A percentile compares a stretch with the other conserved stretches of the same genome.
phyloP scores from a whole-genome alignment of 2,888 invertebrate species.

The Cabera pusaria region DNA sequence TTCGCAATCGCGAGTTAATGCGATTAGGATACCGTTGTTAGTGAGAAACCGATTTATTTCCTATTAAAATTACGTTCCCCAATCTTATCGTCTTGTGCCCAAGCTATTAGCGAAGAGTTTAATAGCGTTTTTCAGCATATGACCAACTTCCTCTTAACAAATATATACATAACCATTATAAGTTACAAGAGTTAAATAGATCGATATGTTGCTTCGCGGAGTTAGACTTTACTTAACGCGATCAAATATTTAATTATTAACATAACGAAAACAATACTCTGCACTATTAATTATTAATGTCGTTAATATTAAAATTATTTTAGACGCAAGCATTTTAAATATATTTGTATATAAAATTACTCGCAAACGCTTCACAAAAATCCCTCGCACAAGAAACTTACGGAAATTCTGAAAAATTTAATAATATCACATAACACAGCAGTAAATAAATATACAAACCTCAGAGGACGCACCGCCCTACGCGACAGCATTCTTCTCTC shows the following conservation, averaged over 20 bases:
- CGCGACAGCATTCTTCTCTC: conserved; percentile 33
- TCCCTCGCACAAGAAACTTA: background rate
- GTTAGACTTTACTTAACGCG: no score
- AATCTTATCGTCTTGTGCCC: conserved; percentile 6
- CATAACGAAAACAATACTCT: no score
- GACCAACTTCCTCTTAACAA: conserved; percentile 6
- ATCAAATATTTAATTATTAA: no score
- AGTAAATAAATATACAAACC: conserved; percentile 43
- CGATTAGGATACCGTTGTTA: conserved; percentile 8
- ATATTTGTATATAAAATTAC: no score
- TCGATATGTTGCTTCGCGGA: no score
- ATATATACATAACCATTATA: no score
- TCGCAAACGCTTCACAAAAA: conserved; percentile 1
- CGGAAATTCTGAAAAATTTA: conserved; percentile 2
- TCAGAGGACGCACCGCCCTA: conserved; percentile 32
- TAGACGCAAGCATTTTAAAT: no score
- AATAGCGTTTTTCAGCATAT: conserved; percentile 1
- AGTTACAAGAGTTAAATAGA: conserved; percentile 6
- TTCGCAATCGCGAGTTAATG: conserved; percentile 5
- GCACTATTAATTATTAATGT: no score
- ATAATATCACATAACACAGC: background rate
- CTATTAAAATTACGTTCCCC: conserved; percentile 15
- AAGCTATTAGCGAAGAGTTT: conserved; percentile 17
- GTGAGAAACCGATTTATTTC: conserved; percentile 15
- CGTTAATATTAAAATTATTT: no score